Base-by-base conservation (phyloP, 2,113 vertebrate genomes). In the Lampris incognitus region DNA sequence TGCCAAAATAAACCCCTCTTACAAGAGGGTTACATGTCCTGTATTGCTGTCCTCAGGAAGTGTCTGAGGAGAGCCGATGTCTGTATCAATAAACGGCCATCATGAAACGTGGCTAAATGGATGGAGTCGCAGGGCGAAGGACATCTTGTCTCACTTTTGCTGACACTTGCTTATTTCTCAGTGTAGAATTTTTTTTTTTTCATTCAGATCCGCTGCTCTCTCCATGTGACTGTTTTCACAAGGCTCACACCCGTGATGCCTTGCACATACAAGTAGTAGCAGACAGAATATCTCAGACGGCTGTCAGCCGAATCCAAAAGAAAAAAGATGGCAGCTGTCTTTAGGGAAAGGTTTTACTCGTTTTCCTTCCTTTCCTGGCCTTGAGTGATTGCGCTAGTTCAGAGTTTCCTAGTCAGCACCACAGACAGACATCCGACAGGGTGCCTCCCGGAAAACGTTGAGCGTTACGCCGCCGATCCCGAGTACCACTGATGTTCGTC, bases 1-100 rank as follows among this genome's bases (percentile, higher is more conserved):
- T 87, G 92, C 91, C 93, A 94, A 94, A 94, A 92, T 87, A 94
- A 94, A 92, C 88, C 74, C 38, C 66, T 77, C 87, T 87, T 91
- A 92, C 91, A 92, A 89, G 83, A 81, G 67, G 74, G 63, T 86
- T 87, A 87, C 89, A 93, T 91, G 92, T 93, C 87, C 87, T 88
- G 88, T 83, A 80, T 85, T 85, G 87, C 80, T 84, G 70, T 68
- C 54, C 79, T 91, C 88, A 91, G 92, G 92, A 94, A 94, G 93
- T 93, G 89, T 92, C 93, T 92, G 90, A 90, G 86, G 85, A 85
- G 90, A 84, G 77, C 58, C 4, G 76, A 82, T 85, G 81, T 91
- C 85, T 91, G 72, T 72, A 90, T 92, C 91, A 92, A 93, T 93
- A 92, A 91, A 90, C 83, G 38, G 48, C 9, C 75, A 71, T 60